These are phyloP conservation scores for Cecropterus lyciades DNA, from an alignment of 1,140 invertebrate genomes.

Conservation along the genomic window DNA sequence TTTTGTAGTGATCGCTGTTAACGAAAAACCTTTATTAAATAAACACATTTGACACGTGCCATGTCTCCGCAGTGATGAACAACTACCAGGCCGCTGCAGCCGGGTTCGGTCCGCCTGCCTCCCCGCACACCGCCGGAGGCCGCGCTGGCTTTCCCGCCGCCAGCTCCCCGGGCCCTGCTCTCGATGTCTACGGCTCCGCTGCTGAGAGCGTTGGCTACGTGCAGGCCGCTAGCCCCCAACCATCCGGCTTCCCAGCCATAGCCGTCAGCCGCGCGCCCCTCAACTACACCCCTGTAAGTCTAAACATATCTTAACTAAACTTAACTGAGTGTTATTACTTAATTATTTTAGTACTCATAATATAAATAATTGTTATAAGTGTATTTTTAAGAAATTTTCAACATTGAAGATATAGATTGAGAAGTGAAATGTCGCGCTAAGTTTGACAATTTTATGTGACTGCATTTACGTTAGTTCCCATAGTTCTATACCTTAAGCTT, in stretches of 20 bases:
- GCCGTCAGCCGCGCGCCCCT: slow-evolving; percentile 94
- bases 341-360: no score
- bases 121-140: slow-evolving; percentile 87
- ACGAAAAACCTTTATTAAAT: background rate
- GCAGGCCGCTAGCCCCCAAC: slow-evolving; percentile 96
- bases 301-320: background rate
- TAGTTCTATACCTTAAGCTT: background rate
- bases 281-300: slow-evolving; percentile 94
- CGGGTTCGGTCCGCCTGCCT: slow-evolving; percentile 88
- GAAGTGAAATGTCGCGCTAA: background rate
- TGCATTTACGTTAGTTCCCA: background rate
- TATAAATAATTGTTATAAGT: background rate
- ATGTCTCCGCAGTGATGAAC: slow-evolving; percentile 92
- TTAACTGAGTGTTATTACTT: background rate
- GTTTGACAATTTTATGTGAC: background rate
- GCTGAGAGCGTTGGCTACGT: slow-evolving; percentile 95
- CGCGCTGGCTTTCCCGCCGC: slow-evolving; percentile 93
- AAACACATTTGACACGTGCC: background rate
- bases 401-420: background rate
- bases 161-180: slow-evolving; percentile 93
- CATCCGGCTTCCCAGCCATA: slow-evolving; percentile 94
- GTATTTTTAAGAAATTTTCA: background rate
- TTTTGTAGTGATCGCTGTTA: no score
- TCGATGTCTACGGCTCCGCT: slow-evolving; percentile 95
- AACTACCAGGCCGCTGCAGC: slow-evolving; percentile 94